phyloP scores from a whole-genome alignment of 2,797 vertebrate genomes.

The Coluber constrictor region DNA sequence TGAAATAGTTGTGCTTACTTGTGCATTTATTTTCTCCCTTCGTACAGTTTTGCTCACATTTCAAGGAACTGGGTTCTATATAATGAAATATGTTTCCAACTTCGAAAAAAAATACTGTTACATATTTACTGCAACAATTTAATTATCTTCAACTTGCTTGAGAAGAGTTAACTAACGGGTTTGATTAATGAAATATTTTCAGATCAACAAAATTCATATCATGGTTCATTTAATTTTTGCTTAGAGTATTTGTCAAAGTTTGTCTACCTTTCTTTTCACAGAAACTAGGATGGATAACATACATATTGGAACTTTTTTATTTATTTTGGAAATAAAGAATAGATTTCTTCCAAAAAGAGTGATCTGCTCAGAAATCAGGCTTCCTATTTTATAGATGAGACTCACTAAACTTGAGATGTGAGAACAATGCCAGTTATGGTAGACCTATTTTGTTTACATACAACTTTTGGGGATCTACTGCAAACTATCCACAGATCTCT shows the following conservation, averaged over 20 bases:
- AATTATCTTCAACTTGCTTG: neutral
- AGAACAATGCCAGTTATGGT: neutral
- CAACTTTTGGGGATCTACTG: neutral
- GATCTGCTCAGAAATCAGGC: neutral
- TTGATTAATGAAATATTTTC: neutral
- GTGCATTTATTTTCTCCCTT: neutral
- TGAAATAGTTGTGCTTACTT: neutral
- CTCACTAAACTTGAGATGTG: neutral
- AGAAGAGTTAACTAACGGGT: neutral
- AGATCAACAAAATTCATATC: neutral
- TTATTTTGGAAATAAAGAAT: neutral
- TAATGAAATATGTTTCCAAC: neutral
- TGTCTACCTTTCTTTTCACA: neutral
- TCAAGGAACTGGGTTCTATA: neutral
- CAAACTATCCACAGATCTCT: neutral
- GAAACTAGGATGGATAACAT: neutral
- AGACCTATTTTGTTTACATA: neutral
- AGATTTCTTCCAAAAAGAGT: neutral
- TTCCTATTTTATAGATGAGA: neutral
- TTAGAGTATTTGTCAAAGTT: neutral
- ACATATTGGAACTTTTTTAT: neutral
- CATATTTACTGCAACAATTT: neutral
- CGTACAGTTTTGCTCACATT: neutral
- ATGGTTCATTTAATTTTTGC: neutral
- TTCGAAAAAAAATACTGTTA: neutral